A percentile compares a stretch with the other conserved stretches of the same genome.
These are phyloP conservation scores for Pristionchus fissidentatus DNA, from an alignment of 2,888 invertebrate genomes.

Conservation along the genomic window DNA sequence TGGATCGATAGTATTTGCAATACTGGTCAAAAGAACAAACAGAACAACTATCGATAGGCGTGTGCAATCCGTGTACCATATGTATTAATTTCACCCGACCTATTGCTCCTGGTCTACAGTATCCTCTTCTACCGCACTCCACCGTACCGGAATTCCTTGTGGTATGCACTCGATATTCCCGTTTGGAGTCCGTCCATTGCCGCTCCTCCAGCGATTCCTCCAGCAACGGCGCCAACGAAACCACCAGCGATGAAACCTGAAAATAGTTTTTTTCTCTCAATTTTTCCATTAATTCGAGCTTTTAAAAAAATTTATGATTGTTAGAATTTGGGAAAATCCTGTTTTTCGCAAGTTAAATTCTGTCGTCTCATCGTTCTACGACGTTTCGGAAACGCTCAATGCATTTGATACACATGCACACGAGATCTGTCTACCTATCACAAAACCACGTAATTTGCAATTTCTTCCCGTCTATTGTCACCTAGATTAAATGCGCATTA, in stretches of 20 bases:
- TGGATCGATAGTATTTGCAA: background rate
- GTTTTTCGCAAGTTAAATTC: too few species aligned
- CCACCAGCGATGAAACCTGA: constrained; percentile 48
- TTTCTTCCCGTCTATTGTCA: too few species aligned
- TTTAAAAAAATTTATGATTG: too few species aligned
- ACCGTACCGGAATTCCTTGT: constrained; percentile 30
- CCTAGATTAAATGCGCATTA: too few species aligned
- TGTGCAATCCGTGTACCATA: background rate
- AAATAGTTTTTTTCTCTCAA: too few species aligned
- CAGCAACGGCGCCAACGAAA: constrained; percentile 46
- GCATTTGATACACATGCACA: background rate
- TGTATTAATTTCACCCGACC: too few species aligned
- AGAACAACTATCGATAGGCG: background rate
- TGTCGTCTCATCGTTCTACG: too few species aligned
- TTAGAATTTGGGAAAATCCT: too few species aligned
- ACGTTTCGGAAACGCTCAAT: too few species aligned
- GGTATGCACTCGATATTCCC: constrained; percentile 26
- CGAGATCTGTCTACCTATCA: background rate
- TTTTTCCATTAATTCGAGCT: too few species aligned
- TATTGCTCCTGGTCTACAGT: too few species aligned
- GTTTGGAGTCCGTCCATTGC: constrained; percentile 50
- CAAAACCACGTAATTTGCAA: background rate
- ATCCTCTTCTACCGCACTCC: background rate
- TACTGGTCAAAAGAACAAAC: background rate
- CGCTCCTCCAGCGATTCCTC: constrained; percentile 50